Conservation (phyloP, 2,888 invertebrate genomes). For the Tinea trinotella region DNA sequence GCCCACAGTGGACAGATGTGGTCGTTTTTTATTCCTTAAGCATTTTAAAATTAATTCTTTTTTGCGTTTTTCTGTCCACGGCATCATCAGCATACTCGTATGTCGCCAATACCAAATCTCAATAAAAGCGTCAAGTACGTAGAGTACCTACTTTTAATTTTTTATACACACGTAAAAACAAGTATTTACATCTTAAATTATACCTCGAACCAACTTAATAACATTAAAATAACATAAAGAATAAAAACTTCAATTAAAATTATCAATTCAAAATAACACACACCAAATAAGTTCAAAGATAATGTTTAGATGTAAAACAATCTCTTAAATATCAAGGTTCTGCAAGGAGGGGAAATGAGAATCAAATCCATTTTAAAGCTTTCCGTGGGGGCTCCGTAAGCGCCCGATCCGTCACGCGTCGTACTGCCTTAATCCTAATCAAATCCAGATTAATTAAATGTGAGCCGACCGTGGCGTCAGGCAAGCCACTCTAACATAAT, state of each 20-base stretch:
- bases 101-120: too few species aligned
- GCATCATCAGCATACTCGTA: too few species aligned
- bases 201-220: not conserved
- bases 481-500: constrained; percentile 43
- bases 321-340: not conserved
- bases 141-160: too few species aligned
- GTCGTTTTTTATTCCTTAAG: too few species aligned
- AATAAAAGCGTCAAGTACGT: too few species aligned
- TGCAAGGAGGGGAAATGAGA: constrained; percentile 44
- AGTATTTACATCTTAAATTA: too few species aligned
- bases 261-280: not conserved
- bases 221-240: not conserved
- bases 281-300: not conserved
- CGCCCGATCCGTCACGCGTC: constrained; percentile 65
- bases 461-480: constrained; percentile 45
- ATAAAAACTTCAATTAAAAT: not conserved
- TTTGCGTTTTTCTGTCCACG: too few species aligned
- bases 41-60: too few species aligned
- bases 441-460: constrained; percentile 69
- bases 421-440: constrained; percentile 65
- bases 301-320: not conserved
- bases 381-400: constrained; percentile 32
- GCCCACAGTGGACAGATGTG: too few species aligned
- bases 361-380: constrained; percentile 62
- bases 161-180: too few species aligned